Percentiles rank a stretch among this genome's conserved stretches.
These are phyloP conservation scores for Taxidea taxus DNA, from an alignment of 2,113 vertebrate genomes.

Conservation along the genomic window DNA sequence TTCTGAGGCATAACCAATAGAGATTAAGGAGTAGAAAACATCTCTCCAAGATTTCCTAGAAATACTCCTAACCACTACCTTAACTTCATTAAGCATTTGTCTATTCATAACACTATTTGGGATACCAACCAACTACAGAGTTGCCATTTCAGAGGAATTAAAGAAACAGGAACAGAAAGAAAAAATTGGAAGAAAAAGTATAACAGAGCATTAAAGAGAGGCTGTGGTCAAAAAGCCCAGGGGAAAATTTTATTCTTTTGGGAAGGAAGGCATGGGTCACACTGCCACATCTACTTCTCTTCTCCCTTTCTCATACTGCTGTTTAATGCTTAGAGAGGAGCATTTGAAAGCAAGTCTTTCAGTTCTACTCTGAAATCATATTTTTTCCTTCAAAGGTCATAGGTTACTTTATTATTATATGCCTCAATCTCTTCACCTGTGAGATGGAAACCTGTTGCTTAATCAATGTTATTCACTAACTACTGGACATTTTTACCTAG, in stretches of 20 bases:
- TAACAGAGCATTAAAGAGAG: not conserved
- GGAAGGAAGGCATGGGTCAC: not conserved
- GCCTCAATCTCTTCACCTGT: conserved; percentile 1
- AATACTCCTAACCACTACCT: not conserved
- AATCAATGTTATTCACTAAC: conserved; percentile 26
- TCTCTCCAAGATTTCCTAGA: not conserved
- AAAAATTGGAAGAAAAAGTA: not conserved
- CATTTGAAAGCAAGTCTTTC: conserved; percentile 11
- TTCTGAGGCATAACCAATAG: not conserved
- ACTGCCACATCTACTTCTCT: not conserved
- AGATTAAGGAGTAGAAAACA: not conserved
- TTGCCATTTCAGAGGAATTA: not conserved
- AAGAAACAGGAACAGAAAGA: not conserved
- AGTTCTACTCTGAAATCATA: not conserved
- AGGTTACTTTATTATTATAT: conserved; percentile 5
- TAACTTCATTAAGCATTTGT: not conserved
- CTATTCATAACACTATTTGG: not conserved
- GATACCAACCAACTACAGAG: not conserved
- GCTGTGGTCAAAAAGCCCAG: not conserved
- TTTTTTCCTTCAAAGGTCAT: not conserved
- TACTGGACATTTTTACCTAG: not conserved
- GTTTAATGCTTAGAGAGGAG: not conserved
- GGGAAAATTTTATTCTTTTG: not conserved
- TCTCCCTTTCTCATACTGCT: not conserved
- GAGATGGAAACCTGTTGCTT: not conserved